phyloP scores from a whole-genome alignment of 2,113 vertebrate species.

The Jaculus jaculus region DNA sequence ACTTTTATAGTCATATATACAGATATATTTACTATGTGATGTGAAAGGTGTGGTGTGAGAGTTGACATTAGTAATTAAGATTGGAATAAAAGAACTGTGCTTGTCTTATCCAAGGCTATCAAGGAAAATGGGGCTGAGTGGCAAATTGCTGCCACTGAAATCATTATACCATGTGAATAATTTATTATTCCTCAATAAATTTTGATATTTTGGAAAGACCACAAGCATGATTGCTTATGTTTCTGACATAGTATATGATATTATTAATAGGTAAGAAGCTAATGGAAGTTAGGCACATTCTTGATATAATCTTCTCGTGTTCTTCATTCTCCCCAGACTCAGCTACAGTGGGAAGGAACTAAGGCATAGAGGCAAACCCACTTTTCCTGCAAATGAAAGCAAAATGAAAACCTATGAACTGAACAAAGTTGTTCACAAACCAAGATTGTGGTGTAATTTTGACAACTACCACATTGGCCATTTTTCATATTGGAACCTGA shows the following conservation, averaged over 20 bases:
- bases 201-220: too few relatives aligned
- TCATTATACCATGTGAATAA: too few relatives aligned
- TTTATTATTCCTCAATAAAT: too few relatives aligned
- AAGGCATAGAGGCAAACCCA: neutral
- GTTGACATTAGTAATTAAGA: too few relatives aligned
- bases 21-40: too few relatives aligned
- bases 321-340: slow-evolving; percentile 22
- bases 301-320: slow-evolving; percentile 20
- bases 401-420: slow-evolving; percentile 26
- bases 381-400: slow-evolving; percentile 34
- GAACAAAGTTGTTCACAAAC: slow-evolving; percentile 47
- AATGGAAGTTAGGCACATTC: slow-evolving; percentile 39
- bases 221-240: too few relatives aligned
- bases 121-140: too few relatives aligned
- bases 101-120: too few relatives aligned
- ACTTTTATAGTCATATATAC: too few relatives aligned
- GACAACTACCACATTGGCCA: slow-evolving; percentile 28
- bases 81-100: too few relatives aligned
- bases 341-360: slow-evolving; percentile 33
- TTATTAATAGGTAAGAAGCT: slow-evolving; percentile 41
- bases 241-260: neutral
- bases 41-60: too few relatives aligned
- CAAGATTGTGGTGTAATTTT: neutral
- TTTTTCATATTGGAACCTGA: slow-evolving; percentile 35
- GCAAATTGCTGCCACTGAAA: too few relatives aligned